Base-by-base conservation (phyloP, 1,140 invertebrate species). In the Solen grandis region DNA sequence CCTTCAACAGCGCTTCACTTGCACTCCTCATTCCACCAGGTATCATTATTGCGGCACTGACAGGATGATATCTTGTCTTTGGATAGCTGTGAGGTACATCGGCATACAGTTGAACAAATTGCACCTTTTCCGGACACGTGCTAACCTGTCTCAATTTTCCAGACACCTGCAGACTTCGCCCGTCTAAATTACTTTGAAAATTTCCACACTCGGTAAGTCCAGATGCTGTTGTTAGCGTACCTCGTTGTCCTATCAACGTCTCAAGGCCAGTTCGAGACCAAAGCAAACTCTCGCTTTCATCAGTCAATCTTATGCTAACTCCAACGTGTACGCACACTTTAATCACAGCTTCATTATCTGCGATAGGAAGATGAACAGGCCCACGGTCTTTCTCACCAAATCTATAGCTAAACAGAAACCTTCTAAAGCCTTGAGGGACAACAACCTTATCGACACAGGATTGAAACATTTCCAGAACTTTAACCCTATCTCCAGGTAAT, bases 151-250 rank as follows among this genome's bases (percentile, higher is more conserved):
- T 3, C 10, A 63, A n/a, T 36, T 63, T 22, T 29, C 33, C 33
- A n/a, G 33, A 36, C 16, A 63, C n/a, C 19, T 35, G 1, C 29
- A 63, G 31, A 1, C 10, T 35, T 5, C 22, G 31, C 31, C 2
- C n/a, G 22, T n/a, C 14, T 29, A 36, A 10, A 3, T 3, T 29
- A 8, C 10, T n/a, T 36, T 63, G 60, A 4, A 63, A n/a, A n/a
- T 63, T 63, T 35, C n/a, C 60, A 63, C 60, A 63, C 19, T 63
- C 60, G 33, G 38, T 8, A 13, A n/a, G n/a, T n/a, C n/a, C n/a
- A n/a, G n/a, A n/a, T n/a, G n/a, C n/a, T n/a, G n/a, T n/a, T n/a
- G n/a, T n/a, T n/a, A n/a, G n/a, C n/a, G n/a, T n/a, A n/a, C n/a
- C n/a, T n/a, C n/a, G n/a, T n/a, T n/a, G n/a, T n/a, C n/a, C n/a